Conservation (phyloP, 1,140 invertebrate genomes). For the Drosophila suzukii region DNA sequence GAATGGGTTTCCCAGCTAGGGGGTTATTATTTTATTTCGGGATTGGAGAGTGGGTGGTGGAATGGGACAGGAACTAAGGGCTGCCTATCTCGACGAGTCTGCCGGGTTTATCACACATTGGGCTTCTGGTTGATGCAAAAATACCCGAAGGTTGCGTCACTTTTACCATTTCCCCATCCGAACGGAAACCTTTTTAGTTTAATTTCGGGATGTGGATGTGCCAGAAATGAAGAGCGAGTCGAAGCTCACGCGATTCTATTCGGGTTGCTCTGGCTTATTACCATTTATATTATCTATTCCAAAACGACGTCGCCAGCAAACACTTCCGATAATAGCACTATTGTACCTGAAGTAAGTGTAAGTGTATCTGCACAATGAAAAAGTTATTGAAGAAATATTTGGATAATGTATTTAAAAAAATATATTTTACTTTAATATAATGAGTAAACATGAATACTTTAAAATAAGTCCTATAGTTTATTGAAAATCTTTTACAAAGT, state of each 20-base stretch:
- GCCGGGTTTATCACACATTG: conserved; percentile 38
- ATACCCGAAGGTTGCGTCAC: conserved; percentile 70
- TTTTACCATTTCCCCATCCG: conserved; percentile 47
- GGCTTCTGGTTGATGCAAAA: conserved; percentile 52
- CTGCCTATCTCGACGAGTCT: conserved; percentile 22
- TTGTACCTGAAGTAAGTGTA: conserved; percentile 17
- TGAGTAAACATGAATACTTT: no score
- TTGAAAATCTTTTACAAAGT: no score
- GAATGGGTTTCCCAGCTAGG: conserved; percentile 30
- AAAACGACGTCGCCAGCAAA: conserved; percentile 34
- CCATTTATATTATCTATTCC: conserved; percentile 11
- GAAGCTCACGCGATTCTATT: conserved; percentile 50
- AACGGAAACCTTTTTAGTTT: conserved; percentile 34
- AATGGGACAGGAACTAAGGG: background rate
- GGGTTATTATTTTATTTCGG: background rate
- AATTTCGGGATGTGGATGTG: conserved; percentile 56
- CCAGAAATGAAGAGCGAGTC: conserved; percentile 23
- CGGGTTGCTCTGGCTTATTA: conserved; percentile 23
- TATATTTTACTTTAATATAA: no score
- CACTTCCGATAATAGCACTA: conserved; percentile 41
- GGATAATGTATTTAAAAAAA: no score
- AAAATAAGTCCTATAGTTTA: no score
- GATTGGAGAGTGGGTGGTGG: background rate
- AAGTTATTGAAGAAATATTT: background rate
- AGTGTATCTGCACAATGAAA: conserved; percentile 18